Evolutionary conservation across 2,888 invertebrate species (phyloP), one percentile per base, ranked within the genome.

Genomic region (Diplolepis rosae): DNA sequence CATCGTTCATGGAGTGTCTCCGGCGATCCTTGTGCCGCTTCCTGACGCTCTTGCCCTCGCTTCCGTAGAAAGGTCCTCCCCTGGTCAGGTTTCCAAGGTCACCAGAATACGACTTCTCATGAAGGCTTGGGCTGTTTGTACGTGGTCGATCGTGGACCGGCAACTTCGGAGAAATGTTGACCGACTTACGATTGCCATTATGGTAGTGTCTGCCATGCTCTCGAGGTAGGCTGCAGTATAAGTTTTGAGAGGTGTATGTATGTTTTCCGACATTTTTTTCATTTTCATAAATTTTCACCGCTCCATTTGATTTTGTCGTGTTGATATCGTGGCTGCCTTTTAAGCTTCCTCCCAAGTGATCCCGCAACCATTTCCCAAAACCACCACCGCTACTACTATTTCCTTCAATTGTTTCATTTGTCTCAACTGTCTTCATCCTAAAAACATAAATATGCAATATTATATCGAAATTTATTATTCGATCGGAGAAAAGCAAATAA

Each of bases 321-420:
- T n/a, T 68, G 9, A 71, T 56, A 11, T 69, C 42, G 50, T 74
- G 73, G 22, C 48, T 73, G 30, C 69, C 65, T 54, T 72, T 78
- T 70, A 18, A 79, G 73, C 66, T 83, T 24, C 86, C 86, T 18
- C 84, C 84, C 48, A 88, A 75, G 78, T 88, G 88, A 22, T 87
- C 88, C 5, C 88, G 81, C n/a, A 88, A 68, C 88, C 88, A 88
- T 76, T 86, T 88, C 11, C 87, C 88, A 65, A 88, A 84, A 61
- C 86, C 85, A 24, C 87, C 83, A 45, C 82, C 80, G 18, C 77
- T 71, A 18, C 79, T 18, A 35, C 35, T 35, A 35, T 56, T 70
- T 3, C 77, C 72, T 15, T 73, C 77, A 22, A 72, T 67, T 13
- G 69, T 28, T 22, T 72, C 76, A 18, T 73, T 73, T 35, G 69